Conservation (phyloP, 2,888 invertebrate species). For the Xanthostigma xanthostigma region DNA sequence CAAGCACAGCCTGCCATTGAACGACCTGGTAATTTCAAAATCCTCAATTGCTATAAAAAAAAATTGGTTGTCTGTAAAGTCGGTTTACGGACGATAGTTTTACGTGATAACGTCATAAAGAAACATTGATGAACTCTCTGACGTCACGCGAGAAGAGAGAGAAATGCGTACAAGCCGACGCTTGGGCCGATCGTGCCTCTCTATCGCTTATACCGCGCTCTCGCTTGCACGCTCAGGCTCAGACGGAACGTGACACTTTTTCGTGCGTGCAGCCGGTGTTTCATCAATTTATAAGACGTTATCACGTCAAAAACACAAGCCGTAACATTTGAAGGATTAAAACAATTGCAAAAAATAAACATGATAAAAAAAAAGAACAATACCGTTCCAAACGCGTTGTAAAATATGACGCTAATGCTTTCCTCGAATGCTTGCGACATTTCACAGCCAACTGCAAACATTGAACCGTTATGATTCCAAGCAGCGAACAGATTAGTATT, state of each 20-base stretch:
- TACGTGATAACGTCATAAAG: too few relatives aligned
- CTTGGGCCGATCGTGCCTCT: too few relatives aligned
- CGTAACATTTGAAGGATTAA: not conserved
- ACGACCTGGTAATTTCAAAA: slow-evolving; percentile 77
- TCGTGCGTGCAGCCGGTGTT: too few relatives aligned
- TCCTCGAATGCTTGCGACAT: slow-evolving; percentile 25
- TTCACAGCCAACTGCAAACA: slow-evolving; percentile 74
- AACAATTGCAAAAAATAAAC: slow-evolving; percentile 1
- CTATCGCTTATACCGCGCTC: too few relatives aligned
- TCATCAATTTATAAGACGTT: too few relatives aligned
- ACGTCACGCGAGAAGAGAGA: too few relatives aligned
- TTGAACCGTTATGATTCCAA: slow-evolving; percentile 88
- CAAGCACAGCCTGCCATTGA: slow-evolving; percentile 76
- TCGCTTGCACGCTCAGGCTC: too few relatives aligned
- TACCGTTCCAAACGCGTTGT: slow-evolving; percentile 76
- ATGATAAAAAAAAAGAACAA: not conserved
- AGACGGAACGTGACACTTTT: too few relatives aligned
- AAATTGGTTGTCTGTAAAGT: too few relatives aligned
- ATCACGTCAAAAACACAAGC: slow-evolving; percentile 1
- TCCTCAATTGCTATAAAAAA: slow-evolving; percentile 58
- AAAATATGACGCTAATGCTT: slow-evolving; percentile 79
- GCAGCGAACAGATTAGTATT: slow-evolving; percentile 67
- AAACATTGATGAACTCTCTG: too few relatives aligned
- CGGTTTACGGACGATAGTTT: too few relatives aligned
- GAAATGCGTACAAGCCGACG: too few relatives aligned